These are phyloP conservation scores for Agelastica alni DNA, from an alignment of 2,888 invertebrate species.

Conservation along the genomic window DNA sequence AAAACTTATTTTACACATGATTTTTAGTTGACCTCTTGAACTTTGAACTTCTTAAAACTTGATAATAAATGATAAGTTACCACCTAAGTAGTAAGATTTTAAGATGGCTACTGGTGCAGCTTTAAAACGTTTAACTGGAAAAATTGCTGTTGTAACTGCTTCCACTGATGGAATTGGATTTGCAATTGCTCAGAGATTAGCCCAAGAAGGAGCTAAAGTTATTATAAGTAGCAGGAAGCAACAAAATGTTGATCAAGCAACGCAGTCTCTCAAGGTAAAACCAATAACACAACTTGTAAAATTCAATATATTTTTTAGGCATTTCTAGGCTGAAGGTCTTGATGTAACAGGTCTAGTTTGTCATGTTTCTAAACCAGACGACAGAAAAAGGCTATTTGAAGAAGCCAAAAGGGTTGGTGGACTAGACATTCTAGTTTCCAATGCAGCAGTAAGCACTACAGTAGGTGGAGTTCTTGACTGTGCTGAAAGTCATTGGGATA, in stretches of 20 bases:
- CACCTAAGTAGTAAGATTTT: too few species aligned
- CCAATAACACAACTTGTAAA: too few species aligned
- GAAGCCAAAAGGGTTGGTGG: conserved; percentile 78
- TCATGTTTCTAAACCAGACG: conserved; percentile 84
- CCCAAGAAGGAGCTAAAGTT: conserved; percentile 88
- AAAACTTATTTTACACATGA: too few species aligned
- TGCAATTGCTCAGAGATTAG: conserved; percentile 86
- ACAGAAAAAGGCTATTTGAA: conserved; percentile 70
- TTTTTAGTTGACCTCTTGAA: too few species aligned
- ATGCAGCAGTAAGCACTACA: conserved; percentile 89
- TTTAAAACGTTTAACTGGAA: conserved; percentile 58
- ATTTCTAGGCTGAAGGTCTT: conserved; percentile 12
- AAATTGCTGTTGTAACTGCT: conserved; percentile 88
- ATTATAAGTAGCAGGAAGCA: conserved; percentile 90
- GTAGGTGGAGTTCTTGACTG: conserved; percentile 81
- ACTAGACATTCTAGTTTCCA: conserved; percentile 93
- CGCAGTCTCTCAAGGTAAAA: conserved; percentile 61
- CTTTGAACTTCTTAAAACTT: too few species aligned
- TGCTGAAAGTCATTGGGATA: conserved; percentile 86
- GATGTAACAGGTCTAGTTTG: conserved; percentile 62
- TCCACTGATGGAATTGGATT: conserved; percentile 90
- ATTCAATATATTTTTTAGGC: not conserved
- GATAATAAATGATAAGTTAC: too few species aligned
- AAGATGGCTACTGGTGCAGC: too few species aligned
- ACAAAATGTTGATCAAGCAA: conserved; percentile 80